These are phyloP conservation scores for Drosophila pseudotakahashii DNA, from an alignment of 2,888 invertebrate species.

Conservation along the genomic window DNA sequence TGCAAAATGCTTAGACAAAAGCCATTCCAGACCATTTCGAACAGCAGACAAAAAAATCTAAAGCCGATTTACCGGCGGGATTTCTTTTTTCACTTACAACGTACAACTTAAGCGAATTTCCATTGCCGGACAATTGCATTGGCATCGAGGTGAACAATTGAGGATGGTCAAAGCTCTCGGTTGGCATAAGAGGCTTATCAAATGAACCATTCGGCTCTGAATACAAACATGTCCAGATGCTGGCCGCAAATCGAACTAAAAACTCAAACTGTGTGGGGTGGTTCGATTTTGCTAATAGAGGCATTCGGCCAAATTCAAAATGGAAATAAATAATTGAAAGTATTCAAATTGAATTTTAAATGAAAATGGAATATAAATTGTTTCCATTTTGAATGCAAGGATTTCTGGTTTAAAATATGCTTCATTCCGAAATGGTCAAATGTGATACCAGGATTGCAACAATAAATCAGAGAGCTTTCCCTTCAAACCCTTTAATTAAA, in stretches of 20 bases:
- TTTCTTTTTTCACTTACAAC: conserved; percentile 6
- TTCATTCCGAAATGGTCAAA: neutral
- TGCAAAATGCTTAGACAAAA: conserved; percentile 26
- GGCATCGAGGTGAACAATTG: conserved; percentile 26
- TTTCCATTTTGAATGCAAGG: neutral
- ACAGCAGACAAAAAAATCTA: conserved; percentile 32
- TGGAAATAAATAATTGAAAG: conserved; percentile 25
- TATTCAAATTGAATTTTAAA: conserved; percentile 29
- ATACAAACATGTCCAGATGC: conserved; percentile 23
- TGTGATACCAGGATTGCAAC: too few relatives aligned
- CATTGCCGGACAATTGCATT: conserved; percentile 40
- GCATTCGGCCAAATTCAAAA: conserved; percentile 7
- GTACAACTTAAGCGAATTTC: conserved; percentile 18
- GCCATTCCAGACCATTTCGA: conserved; percentile 16
- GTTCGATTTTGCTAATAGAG: neutral
- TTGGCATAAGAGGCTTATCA: conserved; percentile 40
- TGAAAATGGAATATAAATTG: neutral
- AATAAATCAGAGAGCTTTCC: too few relatives aligned
- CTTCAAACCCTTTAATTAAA: neutral
- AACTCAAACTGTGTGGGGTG: neutral
- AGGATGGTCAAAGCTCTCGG: conserved; percentile 16
- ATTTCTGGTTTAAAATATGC: neutral
- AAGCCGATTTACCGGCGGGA: conserved; percentile 42
- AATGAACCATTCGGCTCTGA: conserved; percentile 28
- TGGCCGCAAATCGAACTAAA: conserved; percentile 16